Evolutionary conservation across 2,113 vertebrate genomes (phyloP), one percentile per base, ranked within the genome.

Genomic region (Suricata suricatta): DNA sequence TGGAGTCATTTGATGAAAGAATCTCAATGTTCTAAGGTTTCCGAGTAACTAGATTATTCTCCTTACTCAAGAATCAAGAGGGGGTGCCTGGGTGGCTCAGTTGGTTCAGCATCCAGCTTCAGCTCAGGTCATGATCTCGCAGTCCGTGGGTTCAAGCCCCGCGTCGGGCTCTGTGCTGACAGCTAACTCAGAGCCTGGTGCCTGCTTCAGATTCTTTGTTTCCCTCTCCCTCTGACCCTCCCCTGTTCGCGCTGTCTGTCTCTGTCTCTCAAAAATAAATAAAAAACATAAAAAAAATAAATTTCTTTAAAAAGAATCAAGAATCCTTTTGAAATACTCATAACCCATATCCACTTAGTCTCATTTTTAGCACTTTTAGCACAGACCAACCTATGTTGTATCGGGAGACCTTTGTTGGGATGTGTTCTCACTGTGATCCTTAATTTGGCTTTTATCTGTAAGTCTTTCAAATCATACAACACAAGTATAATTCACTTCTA

Each of bases 11-110:
- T 25, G 2, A 52, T 76, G 12, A 96, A 85, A 71, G 9, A 74
- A 63, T 77, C n/a, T 88, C 60, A 77, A 29, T 68, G 16, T 92
- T 96, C 88, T 66, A 79, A 54, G 21, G 41, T 80, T 95, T 83
- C 57, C 82, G n/a, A 89, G 25, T 91, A 86, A 66, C 14, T 6
- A 57, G 85, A 57, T 11, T 3, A 47, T 82, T 66, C 29, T 84
- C 25, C 7, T 23, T 86, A 50, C 68, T 96, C 10, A 25, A 69
- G 38, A 94, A 76, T 41, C 25, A 96, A 74, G 21, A 89, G 41
- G 41, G 41, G 41, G 41, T 5, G 41, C 41, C 41, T 41, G 41
- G 41, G 41, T 41, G 41, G 41, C 41, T 41, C 41, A 41, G 41
- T 41, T 41, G 41, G 41, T 41, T 41, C 41, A 41, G 41, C 41